Base-by-base conservation (phyloP, 2,888 invertebrate species). In the Muscina levida region DNA sequence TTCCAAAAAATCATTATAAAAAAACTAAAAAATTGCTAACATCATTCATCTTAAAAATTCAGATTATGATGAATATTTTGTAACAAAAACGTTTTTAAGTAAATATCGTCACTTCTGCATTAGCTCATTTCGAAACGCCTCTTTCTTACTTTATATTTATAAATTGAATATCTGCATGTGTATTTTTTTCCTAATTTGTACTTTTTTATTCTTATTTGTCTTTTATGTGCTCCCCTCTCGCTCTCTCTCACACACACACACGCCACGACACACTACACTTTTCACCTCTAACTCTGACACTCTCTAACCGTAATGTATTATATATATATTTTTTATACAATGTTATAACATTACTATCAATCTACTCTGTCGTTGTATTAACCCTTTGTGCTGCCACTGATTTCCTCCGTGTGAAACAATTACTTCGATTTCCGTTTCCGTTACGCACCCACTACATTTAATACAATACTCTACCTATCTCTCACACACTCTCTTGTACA, bases 201-300 rank as follows among this genome's bases (percentile, higher is more conserved):
- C 68, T 42, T 53, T 66, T 77, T 37, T 75, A 44, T 42, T 62
- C 24, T 66, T 75, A 76, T 78, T 80, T 76, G 51, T 68, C 74
- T 73, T 77, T 13, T 48, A 22, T 62, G 13, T 44, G 11, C 44
- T 67, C 57, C 42, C 65, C 8, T 70, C 56, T 71, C 56, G 11
- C 22, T 22, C 53, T 26, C 13, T 53, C 19, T 17, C 59, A 15
- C 37, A 59, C 39, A 17, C 39, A 57, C 8, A 59, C 59, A 62
- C 19, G 19, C 39, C n/a, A n/a, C n/a, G n/a, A 62, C n/a, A 62
- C 42, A 42, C 62, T 17, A 8, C 53, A 22, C 24, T 13, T 11
- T 24, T 2, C n/a, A 48, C 13, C 24, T 22, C 24, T 17, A 1
- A 53, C 53, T 24, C 24, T 53, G n/a, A n/a, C n/a, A n/a, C 22